Base-by-base conservation (phyloP, 2,113 vertebrate species). In the Paramisgurnus dabryanus region DNA sequence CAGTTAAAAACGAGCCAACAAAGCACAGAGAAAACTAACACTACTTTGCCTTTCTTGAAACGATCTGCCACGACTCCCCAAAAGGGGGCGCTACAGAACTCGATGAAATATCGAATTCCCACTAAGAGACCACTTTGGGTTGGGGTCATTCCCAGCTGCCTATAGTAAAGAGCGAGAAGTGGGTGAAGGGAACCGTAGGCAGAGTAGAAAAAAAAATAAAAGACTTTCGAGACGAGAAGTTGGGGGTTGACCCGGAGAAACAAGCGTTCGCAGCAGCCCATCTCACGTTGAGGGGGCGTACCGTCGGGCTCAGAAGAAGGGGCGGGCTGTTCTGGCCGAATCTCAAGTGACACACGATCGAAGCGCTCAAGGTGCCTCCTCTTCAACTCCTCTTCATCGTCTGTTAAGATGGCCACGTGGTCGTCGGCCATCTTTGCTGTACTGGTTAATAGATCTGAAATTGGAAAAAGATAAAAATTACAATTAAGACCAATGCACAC, bases 141-240 rank as follows among this genome's bases (percentile, higher is more conserved):
- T 58, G 97, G 93, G 0, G 94, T 93, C 95, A 99, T 96, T 9
- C 98, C 98, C 68, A 99, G 93, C 89, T 99, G 97, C 80, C 97
- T 99, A 80, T 98, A 99, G 86, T 97, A 99, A 6, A 99, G 92
- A 0, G 97, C 92, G 83, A 99, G 90, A 84, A 99, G 91, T 0
- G 98, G 98, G 85, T 98, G 97, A 8, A 99, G 94, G 0, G 98
- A 99, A 83, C 98, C 98, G 34, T 98, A 99, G 0, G 96, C 98
- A 0, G 97, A 95, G 50, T 97, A 99, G 88, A 98, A 99, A 92
- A 99, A 99, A 90, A 99, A 98, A 88, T 99, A 99, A 86, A 98
- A 99, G 74, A 98, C 89, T 84, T 99, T 99, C 60, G 97, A 99
- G 87, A 99, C 87, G 13, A 99, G 94, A 34, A 99, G 96, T 53